Base-by-base conservation (phyloP, 2,888 invertebrate genomes). In the Suillia variegata region DNA sequence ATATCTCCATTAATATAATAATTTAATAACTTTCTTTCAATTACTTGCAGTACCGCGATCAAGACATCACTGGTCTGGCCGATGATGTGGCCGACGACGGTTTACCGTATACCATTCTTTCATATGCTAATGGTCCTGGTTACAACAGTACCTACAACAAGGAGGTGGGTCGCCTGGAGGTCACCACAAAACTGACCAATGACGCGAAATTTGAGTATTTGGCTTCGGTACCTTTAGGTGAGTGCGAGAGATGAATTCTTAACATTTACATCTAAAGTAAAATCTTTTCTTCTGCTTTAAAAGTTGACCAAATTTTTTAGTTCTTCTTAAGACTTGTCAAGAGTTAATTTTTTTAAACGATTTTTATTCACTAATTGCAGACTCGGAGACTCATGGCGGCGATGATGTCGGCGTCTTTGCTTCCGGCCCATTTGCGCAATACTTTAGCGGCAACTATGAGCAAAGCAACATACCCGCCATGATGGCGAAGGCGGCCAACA, bases 331-430 rank as follows among this genome's bases (percentile, higher is more conserved):
- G n/a, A n/a, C n/a, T n/a, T n/a, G n/a, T n/a, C n/a, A n/a, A n/a
- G n/a, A n/a, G n/a, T n/a, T n/a, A n/a, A n/a, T n/a, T n/a, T n/a
- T n/a, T n/a, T n/a, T n/a, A n/a, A n/a, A n/a, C n/a, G n/a, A n/a
- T n/a, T n/a, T n/a, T n/a, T n/a, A n/a, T n/a, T n/a, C n/a, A n/a
- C n/a, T n/a, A n/a, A n/a, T n/a, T n/a, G n/a, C n/a, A n/a, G 34
- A 71, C 0, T 80, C 86, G 1, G 91, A 91, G 70, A 90, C 90
- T 0, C 92, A 92, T 68, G 91, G 90, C 0, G 91, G 90, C 0
- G 93, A 93, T 67, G 93, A 93, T 75, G 92, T 93, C 0, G 88
- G 88, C 0, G 87, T 93, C 0, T 92, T 88, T 78, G 92, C 93
- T 0, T 83, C 82, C 2, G 94, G 89, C 20, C 93, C 92, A 1